Evolutionary conservation across 2,888 invertebrate genomes (phyloP).

Genomic region (Caenorhabditis macrosperma): DNA sequence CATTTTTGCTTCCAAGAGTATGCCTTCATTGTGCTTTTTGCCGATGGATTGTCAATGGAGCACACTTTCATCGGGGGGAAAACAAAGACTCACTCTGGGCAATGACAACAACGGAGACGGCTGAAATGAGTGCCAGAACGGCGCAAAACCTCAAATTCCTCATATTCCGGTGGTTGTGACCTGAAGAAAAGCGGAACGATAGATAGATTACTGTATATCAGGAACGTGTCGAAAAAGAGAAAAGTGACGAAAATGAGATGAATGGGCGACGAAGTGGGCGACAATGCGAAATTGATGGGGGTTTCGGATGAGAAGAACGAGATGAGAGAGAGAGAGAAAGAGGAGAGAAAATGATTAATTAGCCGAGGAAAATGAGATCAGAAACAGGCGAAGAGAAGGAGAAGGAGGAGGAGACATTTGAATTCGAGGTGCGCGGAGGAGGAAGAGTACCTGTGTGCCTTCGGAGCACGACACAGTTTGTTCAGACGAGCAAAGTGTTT

Average conservation of each 20-base stretch:
- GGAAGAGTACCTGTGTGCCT: too few species aligned
- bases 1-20: too few species aligned
- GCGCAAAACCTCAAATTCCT: slow-evolving; percentile 41
- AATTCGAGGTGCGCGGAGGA: too few species aligned
- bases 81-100: slow-evolving; percentile 48
- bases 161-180: slow-evolving; percentile 11
- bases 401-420: background rate
- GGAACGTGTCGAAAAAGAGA: slow-evolving; percentile 2
- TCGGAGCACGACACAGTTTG: too few species aligned
- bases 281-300: slow-evolving; percentile 39
- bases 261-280: slow-evolving; percentile 10
- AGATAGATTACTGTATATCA: slow-evolving; percentile 7
- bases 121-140: slow-evolving; percentile 42
- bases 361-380: slow-evolving; percentile 5
- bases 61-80: background rate
- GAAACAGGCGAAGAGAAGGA: background rate
- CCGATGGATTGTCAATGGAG: background rate
- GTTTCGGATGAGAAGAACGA: background rate
- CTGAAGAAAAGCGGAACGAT: background rate
- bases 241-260: slow-evolving; percentile 7
- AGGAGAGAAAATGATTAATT: slow-evolving; percentile 33
- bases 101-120: slow-evolving; percentile 31
- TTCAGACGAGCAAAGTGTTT: too few species aligned
- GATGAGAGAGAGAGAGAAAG: background rate
- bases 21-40: too few species aligned